These are phyloP conservation scores for Psettodes erumei DNA, from an alignment of 2,113 vertebrate genomes.

Conservation along the genomic window DNA sequence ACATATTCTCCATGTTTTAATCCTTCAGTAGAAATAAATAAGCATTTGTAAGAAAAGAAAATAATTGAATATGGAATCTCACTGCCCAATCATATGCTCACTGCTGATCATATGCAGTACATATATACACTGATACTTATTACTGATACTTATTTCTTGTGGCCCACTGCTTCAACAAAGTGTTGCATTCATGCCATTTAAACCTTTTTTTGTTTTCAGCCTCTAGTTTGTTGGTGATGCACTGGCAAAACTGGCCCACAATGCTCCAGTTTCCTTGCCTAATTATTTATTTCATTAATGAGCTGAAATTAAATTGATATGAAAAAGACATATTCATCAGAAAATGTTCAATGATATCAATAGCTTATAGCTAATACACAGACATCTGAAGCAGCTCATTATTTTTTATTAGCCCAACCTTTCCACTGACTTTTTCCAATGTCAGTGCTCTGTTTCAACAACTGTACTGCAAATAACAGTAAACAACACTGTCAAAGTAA, in stretches of 20 bases:
- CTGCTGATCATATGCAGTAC: too few relatives aligned
- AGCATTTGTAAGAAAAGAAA: background rate
- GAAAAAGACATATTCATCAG: background rate
- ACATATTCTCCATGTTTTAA: background rate
- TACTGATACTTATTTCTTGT: background rate
- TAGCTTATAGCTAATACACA: background rate
- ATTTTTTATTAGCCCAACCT: background rate
- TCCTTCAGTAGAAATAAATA: background rate
- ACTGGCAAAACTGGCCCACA: background rate
- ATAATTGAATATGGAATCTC: background rate
- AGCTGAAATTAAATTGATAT: background rate
- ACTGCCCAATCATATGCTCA: background rate
- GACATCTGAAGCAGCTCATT: conserved; percentile 7
- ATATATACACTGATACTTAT: background rate
- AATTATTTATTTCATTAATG: conserved; percentile 6
- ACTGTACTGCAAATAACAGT: conserved; percentile 8
- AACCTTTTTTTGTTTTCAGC: background rate
- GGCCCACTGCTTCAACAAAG: background rate
- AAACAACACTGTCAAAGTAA: background rate
- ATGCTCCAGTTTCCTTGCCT: background rate
- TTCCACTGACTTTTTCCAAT: conserved; percentile 1
- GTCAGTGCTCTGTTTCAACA: conserved; percentile 12
- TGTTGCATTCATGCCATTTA: background rate
- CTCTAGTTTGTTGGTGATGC: background rate
- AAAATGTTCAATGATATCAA: background rate